phyloP scores from a whole-genome alignment of 2,113 vertebrate species.

The Epinephelus cyanopodus region DNA sequence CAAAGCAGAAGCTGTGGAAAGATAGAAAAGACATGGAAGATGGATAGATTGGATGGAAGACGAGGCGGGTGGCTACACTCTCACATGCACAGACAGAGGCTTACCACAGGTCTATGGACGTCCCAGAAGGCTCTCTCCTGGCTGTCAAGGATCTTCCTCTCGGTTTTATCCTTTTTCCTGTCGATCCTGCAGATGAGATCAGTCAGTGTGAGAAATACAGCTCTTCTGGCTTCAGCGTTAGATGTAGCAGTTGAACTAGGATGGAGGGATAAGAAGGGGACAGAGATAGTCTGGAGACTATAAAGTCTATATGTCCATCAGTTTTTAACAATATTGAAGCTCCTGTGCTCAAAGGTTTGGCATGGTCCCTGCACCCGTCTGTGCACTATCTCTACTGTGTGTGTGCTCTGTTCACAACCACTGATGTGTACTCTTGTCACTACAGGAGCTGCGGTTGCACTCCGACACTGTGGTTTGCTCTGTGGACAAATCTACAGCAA shows the following conservation, averaged over 20 bases:
- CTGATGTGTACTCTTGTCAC: background rate
- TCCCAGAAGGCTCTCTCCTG: slow-evolving; percentile 99
- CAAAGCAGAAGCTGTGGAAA: background rate
- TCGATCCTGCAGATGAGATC: slow-evolving; percentile 89
- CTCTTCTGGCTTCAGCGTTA: background rate
- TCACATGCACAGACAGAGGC: slow-evolving; percentile 21
- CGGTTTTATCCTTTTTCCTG: slow-evolving; percentile 98
- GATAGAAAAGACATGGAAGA: too few relatives aligned
- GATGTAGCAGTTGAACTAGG: background rate
- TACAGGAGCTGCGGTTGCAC: too few relatives aligned
- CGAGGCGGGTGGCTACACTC: slow-evolving; percentile 5
- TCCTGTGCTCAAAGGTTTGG: background rate
- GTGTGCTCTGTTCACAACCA: background rate
- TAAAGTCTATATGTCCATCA: background rate
- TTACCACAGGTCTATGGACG: slow-evolving; percentile 92
- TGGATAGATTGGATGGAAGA: background rate
- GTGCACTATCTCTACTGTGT: background rate
- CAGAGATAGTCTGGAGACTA: background rate
- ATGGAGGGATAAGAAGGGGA: background rate
- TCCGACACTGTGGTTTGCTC: background rate
- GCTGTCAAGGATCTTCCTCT: slow-evolving; percentile 98
- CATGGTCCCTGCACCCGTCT: background rate
- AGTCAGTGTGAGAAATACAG: slow-evolving; percentile 47
- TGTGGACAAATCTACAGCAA: background rate
- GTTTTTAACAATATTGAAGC: slow-evolving; percentile 4